Evolutionary conservation across 2,113 vertebrate species (phyloP), one percentile per base, ranked within the genome.

Genomic region (Elaphurus davidianus): DNA sequence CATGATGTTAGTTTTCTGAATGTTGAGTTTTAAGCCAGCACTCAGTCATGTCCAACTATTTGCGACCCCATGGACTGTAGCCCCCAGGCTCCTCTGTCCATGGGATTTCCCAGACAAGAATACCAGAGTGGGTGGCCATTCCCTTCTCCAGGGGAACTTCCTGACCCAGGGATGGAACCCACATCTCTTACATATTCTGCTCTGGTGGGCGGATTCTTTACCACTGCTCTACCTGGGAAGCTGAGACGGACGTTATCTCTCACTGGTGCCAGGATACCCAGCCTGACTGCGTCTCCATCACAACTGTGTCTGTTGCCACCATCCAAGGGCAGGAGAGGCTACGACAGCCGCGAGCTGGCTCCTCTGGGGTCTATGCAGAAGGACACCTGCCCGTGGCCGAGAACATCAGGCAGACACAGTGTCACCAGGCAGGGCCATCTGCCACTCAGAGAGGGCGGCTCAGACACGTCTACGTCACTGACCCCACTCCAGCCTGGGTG

Each of bases 401-500:
- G 40, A 3, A 27, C 23, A 5, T 28, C 54, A 57, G 2, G n/a
- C 4, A 27, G n/a, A 57, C n/a, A 8, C 8, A 7, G 33, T 2
- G 1, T 50, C 55, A 19, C 33, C 23, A 3, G 5, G 33, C 57
- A 17, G 15, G 15, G 30, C 6, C 10, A 1, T 19, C 7, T n/a
- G 33, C 10, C 21, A 10, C 40, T 27, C 71, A 27, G n/a, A 40
- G 50, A 47, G 88, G 30, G 67, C 0, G 12, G 74, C 30, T 3
- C 7, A 10, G 23, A 27, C 40, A 10, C 0, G 13, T 3, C 13
- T 0, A 17, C 0, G 2, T 13, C 55, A 2, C 23, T 19, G 16
- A 2, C 1, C n/a, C 19, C 2, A 0, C 30, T 9, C 17, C 7
- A 0, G 47, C 45, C 3, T 14, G 57, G 59, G 4, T 0, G 0